phyloP scores from a whole-genome alignment of 2,113 vertebrate species.

The Pipra filicauda region DNA sequence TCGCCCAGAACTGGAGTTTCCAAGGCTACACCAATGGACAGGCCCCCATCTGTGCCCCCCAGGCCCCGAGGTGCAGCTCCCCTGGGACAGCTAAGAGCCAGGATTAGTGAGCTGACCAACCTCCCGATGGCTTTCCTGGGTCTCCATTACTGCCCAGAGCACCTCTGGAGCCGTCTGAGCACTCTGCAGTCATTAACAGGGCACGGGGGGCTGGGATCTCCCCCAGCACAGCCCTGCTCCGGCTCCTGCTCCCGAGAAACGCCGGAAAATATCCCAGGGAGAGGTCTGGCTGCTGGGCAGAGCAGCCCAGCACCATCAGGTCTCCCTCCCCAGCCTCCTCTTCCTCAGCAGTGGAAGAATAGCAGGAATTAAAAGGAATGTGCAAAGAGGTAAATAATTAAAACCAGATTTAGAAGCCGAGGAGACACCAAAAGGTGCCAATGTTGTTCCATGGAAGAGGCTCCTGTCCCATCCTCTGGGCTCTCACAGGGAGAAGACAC shows the following conservation, averaged over 20 bases:
- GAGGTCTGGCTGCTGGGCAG: neutral
- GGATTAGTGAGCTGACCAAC: neutral
- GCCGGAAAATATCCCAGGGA: neutral
- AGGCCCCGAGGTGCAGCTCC: neutral
- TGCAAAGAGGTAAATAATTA: neutral
- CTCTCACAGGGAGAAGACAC: neutral
- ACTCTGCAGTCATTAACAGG: neutral
- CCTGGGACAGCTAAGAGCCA: neutral
- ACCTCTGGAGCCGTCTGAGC: neutral
- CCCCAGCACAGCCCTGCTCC: neutral
- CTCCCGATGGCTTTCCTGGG: neutral
- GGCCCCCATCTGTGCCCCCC: neutral
- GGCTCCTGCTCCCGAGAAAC: neutral
- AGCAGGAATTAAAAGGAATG: neutral
- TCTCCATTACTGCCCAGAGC: neutral
- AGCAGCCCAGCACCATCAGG: fast-evolving
- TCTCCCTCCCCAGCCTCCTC: neutral
- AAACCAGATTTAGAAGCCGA: neutral
- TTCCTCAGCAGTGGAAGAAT: neutral
- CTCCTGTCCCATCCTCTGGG: neutral
- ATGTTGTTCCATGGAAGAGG: fast-evolving
- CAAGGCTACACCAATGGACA: neutral
- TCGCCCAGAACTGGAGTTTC: neutral
- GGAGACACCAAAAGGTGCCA: neutral
- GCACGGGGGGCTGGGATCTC: fast-evolving